A percentile compares a stretch with the other conserved stretches of the same genome.
phyloP scores from a whole-genome alignment of 2,888 invertebrate genomes.

The Agrochola macilenta region DNA sequence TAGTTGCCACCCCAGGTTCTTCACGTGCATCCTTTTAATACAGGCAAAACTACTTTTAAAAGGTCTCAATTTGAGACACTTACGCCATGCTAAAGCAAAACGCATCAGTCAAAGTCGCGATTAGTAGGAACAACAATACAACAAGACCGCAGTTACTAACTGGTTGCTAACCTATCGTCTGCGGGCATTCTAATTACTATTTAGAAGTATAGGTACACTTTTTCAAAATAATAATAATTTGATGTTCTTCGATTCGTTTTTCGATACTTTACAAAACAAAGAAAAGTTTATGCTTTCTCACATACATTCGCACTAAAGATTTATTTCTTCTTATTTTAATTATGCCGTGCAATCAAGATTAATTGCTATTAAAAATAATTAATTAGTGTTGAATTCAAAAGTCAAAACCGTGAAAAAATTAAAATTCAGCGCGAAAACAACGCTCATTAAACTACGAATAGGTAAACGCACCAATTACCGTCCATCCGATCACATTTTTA shows the following conservation, averaged over 20 bases:
- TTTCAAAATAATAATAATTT: neutral
- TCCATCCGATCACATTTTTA: slow-evolving; percentile 70
- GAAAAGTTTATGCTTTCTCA: neutral
- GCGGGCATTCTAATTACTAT: neutral
- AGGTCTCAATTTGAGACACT: neutral
- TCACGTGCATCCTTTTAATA: neutral
- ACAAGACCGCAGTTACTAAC: neutral
- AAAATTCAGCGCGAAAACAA: neutral
- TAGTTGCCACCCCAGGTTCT: too few relatives aligned
- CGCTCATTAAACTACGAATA: slow-evolving; percentile 35
- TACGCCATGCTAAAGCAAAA: neutral
- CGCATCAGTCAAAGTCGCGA: neutral
- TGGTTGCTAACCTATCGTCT: neutral
- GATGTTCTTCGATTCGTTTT: neutral
- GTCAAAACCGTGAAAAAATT: neutral
- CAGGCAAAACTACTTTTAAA: neutral
- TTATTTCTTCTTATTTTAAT: neutral
- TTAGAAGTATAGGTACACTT: neutral
- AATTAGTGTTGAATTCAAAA: neutral
- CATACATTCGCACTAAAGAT: neutral
- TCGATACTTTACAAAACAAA: neutral
- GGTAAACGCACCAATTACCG: slow-evolving; percentile 63
- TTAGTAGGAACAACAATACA: slow-evolving; percentile 3
- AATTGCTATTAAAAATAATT: slow-evolving; percentile 3
- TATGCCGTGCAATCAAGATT: neutral